Base-by-base conservation (phyloP, 2,113 vertebrate species). In the Formicarius rufipectus region DNA sequence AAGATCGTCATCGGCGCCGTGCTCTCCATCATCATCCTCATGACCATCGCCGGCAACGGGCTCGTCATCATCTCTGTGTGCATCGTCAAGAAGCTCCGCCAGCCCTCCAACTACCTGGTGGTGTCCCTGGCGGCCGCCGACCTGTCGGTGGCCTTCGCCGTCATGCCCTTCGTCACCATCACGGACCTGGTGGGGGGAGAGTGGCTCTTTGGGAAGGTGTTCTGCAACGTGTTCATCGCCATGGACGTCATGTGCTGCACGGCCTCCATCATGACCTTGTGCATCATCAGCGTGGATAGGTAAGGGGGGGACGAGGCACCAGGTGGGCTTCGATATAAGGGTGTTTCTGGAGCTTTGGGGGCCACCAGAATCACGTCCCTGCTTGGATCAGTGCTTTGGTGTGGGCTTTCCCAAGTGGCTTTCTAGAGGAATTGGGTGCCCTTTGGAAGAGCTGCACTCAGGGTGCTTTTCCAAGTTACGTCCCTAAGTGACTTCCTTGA, bases 161-260 rank as follows among this genome's bases (percentile, higher is more conserved):
- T 98, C 71, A 98, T 98, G 98, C 98, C 98, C n/a, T 98, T 98
- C 0, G 98, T 98, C 68, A 98, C 98, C 95, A 98, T 98, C 97
- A 98, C 98, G 4, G 98, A 98, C 93, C 95, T 98, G 90, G 96
- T 98, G 15, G 98, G 98, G 37, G 98, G 98, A 25, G 96, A 98
- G 76, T 98, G 98, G 98, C 98, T 98, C 79, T 98, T 98, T 25
- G 98, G 98, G 33, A 98, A 98, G 91, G 97, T 98, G 15, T 98
- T 98, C 16, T 98, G 98, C 95, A 98, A 98, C 2, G 97, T 98
- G 1, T 98, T 98, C 75, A 98, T 98, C 25, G 98, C 98, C 93
- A 98, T 98, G 98, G 98, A 98, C 7, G 98, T 98, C 45, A 98
- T 98, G 97, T 98, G 98, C 42, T 98, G 98, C 94, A 98, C 98